Conservation (phyloP, 2,888 invertebrate genomes). For the Sisyra nigra region DNA sequence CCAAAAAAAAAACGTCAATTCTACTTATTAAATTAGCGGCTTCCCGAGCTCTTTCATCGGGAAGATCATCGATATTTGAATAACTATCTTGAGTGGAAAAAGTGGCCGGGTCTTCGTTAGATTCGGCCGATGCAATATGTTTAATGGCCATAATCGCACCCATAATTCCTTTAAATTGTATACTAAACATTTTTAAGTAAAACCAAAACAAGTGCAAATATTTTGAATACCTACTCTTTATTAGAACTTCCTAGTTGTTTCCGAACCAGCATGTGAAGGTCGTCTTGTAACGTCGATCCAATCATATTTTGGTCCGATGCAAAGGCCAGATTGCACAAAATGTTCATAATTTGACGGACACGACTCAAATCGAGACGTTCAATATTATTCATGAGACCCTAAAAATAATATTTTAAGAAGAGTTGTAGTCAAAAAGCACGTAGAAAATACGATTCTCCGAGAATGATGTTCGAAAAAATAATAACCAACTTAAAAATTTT, state of each 20-base stretch:
- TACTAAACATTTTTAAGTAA: slow-evolving; percentile 16
- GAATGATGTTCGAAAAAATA: no score
- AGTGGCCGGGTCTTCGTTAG: slow-evolving; percentile 25
- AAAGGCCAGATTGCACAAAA: slow-evolving; percentile 59
- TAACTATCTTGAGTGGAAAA: slow-evolving; percentile 31
- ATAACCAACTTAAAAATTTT: no score
- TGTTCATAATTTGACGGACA: slow-evolving; percentile 59
- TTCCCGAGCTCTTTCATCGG: slow-evolving; percentile 39
- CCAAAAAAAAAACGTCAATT: slow-evolving; percentile 9
- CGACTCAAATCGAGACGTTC: slow-evolving; percentile 57
- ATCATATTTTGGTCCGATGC: slow-evolving; percentile 27
- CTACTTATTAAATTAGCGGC: slow-evolving; percentile 36
- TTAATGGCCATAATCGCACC: slow-evolving; percentile 60
- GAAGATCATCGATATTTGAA: slow-evolving; percentile 31
- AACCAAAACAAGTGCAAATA: neutral
- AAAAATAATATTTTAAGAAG: slow-evolving; percentile 19
- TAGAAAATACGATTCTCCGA: slow-evolving; percentile 2
- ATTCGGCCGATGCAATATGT: slow-evolving; percentile 37
- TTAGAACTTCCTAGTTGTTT: slow-evolving; percentile 61
- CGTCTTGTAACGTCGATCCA: slow-evolving; percentile 47
- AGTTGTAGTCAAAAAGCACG: no score
- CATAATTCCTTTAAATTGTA: slow-evolving; percentile 60
- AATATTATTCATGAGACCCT: slow-evolving; percentile 57
- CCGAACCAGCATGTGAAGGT: slow-evolving; percentile 68
- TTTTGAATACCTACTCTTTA: slow-evolving; percentile 25